Base-by-base conservation (phyloP, 1,140 invertebrate genomes). In the Drosophila jambulina region DNA sequence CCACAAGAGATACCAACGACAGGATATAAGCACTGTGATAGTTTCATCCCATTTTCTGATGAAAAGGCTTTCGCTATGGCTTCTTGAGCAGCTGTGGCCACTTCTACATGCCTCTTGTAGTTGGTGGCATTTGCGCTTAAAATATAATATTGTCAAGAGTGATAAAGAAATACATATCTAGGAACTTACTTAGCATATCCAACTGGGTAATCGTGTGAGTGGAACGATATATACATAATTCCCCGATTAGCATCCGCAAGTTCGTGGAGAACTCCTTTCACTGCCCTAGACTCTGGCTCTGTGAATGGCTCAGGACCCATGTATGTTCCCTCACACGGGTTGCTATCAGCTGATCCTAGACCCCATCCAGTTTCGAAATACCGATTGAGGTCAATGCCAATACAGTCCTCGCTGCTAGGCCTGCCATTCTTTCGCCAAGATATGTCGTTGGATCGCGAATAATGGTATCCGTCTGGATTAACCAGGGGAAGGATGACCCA, bases 381-480 rank as follows among this genome's bases (percentile, higher is more conserved):
- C 5, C 80, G 75, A 58, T 82, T 82, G 0, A 82, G 19, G 15
- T 82, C 72, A 15, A 60, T 54, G 13, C 80, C 80, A 10, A 29
- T 36, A 21, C 68, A 82, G 9, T 12, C 6, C 3, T 15, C 1
- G 0, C 23, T 43, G 10, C 40, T 81, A 1, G 79, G 68, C 0
- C 46, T 56, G 3, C 68, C 62, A 1, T 45, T 75, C 3, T 56
- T 78, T 10, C 79, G 62, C 80, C 80, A 82, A 12, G 0, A 13
- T 27, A 15, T 25, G 8, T 23, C 3, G 6, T 1, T 2, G 4
- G 29, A 27, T 12, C 68, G 59, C 4, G 80, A 82, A 12, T 45
- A 82, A 17, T 23, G 45, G 19, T 78, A 82, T 1, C 80, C 80
- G 43, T 83, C 80, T 13, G 75, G 60, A 54, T 83, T 83, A 19